Percentiles rank a stretch among this genome's conserved stretches.
These are phyloP conservation scores for Cydia pomonella DNA, from an alignment of 1,140 invertebrate genomes.

Conservation along the genomic window DNA sequence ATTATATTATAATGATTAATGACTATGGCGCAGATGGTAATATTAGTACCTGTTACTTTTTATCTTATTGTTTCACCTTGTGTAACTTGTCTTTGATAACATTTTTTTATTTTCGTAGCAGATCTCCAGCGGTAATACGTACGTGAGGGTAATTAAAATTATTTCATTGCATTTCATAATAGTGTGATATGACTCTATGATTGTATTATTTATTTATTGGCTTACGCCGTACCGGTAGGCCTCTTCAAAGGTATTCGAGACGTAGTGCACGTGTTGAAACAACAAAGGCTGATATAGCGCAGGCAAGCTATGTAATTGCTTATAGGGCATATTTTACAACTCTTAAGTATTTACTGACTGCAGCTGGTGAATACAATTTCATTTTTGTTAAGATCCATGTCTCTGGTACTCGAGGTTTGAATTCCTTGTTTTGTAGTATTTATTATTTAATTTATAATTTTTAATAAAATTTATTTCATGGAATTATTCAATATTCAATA, in stretches of 20 bases:
- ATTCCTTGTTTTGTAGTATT: too few species aligned
- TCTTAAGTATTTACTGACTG: neutral
- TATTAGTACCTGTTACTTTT: neutral
- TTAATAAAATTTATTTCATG: too few species aligned
- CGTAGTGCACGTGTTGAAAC: neutral
- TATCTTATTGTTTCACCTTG: neutral
- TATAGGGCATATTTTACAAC: neutral
- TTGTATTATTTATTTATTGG: neutral
- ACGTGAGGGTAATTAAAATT: neutral
- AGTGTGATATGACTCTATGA: neutral
- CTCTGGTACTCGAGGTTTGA: too few species aligned
- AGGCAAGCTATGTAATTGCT: neutral
- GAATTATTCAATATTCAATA: too few species aligned
- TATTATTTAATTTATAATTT: too few species aligned
- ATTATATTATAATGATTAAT: neutral
- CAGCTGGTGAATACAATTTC: neutral
- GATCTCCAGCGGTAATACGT: neutral
- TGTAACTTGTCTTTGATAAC: neutral
- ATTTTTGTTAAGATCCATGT: too few species aligned
- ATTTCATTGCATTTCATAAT: neutral
- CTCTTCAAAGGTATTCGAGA: neutral
- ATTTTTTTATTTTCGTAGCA: neutral
- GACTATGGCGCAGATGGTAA: neutral
- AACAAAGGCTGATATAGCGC: neutral
- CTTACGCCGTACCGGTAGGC: neutral